Evolutionary conservation across 2,113 vertebrate genomes (phyloP), one percentile per base, ranked within the genome.

Genomic region (Electrona antarctica): DNA sequence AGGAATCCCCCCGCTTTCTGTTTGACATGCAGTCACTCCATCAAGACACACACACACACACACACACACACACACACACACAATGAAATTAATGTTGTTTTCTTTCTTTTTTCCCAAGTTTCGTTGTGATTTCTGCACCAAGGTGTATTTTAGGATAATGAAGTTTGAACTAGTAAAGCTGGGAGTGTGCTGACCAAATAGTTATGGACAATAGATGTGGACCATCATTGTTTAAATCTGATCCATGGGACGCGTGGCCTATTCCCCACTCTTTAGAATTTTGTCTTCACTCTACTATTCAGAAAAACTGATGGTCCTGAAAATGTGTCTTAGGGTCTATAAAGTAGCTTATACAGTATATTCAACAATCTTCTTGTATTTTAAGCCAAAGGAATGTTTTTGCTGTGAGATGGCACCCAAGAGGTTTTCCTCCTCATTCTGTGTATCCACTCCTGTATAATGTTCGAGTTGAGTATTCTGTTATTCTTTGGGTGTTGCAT

Each of bases 1-100:
- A 83, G 83, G 13, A 77, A 81, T 71, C 71, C 72, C 68, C 64
- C 58, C 50, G 1, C 4, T 71, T 67, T 59, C 50, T 15, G 45
- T 64, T 64, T 60, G 15, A 64, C 60, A 48, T 48, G 60, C 58
- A 33, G 69, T 77, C 66, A 52, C 63, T 77, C 51, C 45, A 60
- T 61, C 77, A 63, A 57, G 46, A 55, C 4, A 6, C 21, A 21
- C 21, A 21, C 21, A 21, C 21, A 21, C 21, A 21, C 21, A 21
- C 21, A 21, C 21, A 21, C 21, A 21, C 21, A 21, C 21, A 21
- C 21, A 21, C 21, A 21, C 21, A 21, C 21, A 21, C 47, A 45
- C 67, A 58, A 71, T 50, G 49, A 55, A 64, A 71, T 66, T 0
- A n/a, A 47, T 57, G 9, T 67, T 21, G 47, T 56, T 29, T 59